Conservation (phyloP, 2,797 vertebrate genomes). For the Schizopygopsis malacanthus region DNA sequence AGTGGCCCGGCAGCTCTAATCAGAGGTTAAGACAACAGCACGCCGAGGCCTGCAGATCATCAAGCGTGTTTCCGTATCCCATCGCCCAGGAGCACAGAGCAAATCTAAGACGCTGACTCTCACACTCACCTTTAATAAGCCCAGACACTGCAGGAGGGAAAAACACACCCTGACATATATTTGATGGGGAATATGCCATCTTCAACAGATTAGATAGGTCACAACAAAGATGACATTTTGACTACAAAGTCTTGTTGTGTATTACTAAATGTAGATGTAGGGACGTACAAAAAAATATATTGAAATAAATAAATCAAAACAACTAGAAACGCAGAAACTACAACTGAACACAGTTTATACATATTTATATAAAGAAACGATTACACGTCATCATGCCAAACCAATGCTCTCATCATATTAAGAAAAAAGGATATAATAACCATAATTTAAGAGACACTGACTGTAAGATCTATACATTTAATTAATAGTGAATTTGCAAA, state of each 20-base stretch:
- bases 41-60: slow-evolving; percentile 48
- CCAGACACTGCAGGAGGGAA: slow-evolving; percentile 32
- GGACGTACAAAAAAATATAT: not conserved
- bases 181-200: slow-evolving; percentile 36
- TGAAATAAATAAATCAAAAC: not conserved
- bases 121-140: slow-evolving; percentile 78
- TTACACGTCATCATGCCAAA: not conserved
- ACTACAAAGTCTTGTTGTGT: slow-evolving; percentile 3
- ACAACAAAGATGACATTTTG: slow-evolving; percentile 28
- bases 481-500: not conserved
- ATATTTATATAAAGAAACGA: not conserved
- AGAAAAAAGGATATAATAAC: not conserved
- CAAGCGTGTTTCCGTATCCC: slow-evolving; percentile 27
- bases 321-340: not conserved
- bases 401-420: not conserved
- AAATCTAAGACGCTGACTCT: slow-evolving; percentile 69
- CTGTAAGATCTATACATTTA: not conserved
- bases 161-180: slow-evolving; percentile 41
- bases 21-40: slow-evolving; percentile 79
- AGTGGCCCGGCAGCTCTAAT: slow-evolving; percentile 77
- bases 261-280: slow-evolving; percentile 30
- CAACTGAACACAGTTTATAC: not conserved
- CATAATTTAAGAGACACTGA: not conserved
- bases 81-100: slow-evolving; percentile 64
- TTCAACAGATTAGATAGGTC: slow-evolving; percentile 36